Base-by-base conservation (phyloP, 2,113 vertebrate species). In the Rhinopithecus roxellana region DNA sequence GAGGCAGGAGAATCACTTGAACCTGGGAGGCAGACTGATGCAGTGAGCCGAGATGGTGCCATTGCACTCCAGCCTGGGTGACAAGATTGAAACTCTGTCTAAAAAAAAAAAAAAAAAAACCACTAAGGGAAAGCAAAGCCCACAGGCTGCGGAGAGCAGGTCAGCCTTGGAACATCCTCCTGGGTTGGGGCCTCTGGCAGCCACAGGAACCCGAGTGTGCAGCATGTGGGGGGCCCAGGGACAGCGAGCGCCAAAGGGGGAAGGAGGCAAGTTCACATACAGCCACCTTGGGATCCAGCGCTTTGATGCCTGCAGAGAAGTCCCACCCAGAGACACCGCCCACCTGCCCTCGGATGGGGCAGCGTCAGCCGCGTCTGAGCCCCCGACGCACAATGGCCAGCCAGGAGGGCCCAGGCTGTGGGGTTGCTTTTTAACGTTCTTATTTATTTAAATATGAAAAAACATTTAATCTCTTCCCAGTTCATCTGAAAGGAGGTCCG, bases 361-460 rank as follows among this genome's bases (percentile, higher is more conserved):
- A 16, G 23, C 13, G 38, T 25, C 59, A 7, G 72, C 72, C 23
- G 7, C 35, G 8, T 35, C 35, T 18, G 2, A 45, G 59, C 35
- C 17, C 40, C 11, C 2, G 16, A 30, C 38, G 6, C 0, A 38
- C 1, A 14, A 8, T 0, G 0, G 14, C 55, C 13, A 4, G 23
- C 38, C 1, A 4, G 87, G 35, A 2, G 0, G 59, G 38, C 35
- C 30, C n/a, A 14, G 52, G 9, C 40, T 2, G 2, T 3, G 5
- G 22, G 23, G 30, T 16, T 80, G 5, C 4, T 81, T 83, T 95
- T 81, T 9, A 52, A 55, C 4, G 12, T 16, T 35, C 77, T 98
- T 91, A 43, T 95, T 97, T 92, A 96, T 98, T 98, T 97, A 98
- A 97, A 98, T 90, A 97, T 75, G 89, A 98, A 97, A 98, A 96